These are phyloP conservation scores for Montifringilla adamsi DNA, from an alignment of 2,113 vertebrate species.

Conservation along the genomic window DNA sequence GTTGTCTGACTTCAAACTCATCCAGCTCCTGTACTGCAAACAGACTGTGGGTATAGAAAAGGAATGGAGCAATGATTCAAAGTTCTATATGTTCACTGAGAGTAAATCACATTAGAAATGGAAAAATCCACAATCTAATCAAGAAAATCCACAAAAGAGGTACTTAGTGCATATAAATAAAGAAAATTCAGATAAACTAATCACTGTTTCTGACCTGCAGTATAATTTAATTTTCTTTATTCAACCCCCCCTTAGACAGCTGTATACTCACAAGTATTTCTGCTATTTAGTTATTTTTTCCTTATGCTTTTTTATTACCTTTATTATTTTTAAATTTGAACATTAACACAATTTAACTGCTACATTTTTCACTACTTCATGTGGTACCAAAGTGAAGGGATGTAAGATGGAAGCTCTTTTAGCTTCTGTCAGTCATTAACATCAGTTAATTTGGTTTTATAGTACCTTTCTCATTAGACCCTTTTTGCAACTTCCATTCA, in stretches of 20 bases:
- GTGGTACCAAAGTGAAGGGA: not conserved
- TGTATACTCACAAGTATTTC: not conserved
- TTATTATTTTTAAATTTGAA: not conserved
- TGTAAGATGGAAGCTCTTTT: not conserved
- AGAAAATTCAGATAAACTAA: not conserved
- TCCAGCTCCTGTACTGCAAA: not conserved
- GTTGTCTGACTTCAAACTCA: not conserved
- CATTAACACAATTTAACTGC: not conserved
- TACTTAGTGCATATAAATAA: not conserved
- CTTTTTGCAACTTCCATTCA: not conserved
- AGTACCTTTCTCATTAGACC: not conserved
- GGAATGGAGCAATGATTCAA: not conserved
- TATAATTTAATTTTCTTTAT: not conserved
- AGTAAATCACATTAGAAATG: not conserved
- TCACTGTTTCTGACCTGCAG: not conserved
- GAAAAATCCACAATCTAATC: not conserved
- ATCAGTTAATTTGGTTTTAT: not conserved
- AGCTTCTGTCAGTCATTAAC: not conserved
- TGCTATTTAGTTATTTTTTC: not conserved
- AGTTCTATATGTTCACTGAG: not conserved
- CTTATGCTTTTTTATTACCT: not conserved
- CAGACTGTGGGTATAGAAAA: not conserved
- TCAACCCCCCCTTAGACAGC: not conserved
- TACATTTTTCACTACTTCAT: not conserved
- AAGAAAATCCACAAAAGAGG: not conserved